Percentiles rank a stretch among this genome's conserved stretches.
These are phyloP conservation scores for Pocillopora damicornis DNA, from an alignment of 64 coral and sea anemone genomes.

Conservation along the genomic window DNA sequence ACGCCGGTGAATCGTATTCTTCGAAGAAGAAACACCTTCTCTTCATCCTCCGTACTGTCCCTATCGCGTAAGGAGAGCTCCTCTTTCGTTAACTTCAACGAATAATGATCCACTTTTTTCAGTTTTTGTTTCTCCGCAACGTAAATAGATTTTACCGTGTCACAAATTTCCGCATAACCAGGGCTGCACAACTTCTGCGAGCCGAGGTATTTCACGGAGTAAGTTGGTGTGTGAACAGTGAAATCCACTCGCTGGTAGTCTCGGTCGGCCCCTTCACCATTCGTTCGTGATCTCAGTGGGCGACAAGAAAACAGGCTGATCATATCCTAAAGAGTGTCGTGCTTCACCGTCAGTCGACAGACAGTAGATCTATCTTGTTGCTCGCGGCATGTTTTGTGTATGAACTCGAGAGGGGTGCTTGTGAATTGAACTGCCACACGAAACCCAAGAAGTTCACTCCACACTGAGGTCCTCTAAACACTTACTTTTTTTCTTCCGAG, in stretches of 20 bases:
- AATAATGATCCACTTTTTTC: slow-evolving; percentile 75
- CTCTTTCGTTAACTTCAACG: slow-evolving; percentile 78
- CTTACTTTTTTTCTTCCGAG: slow-evolving; percentile 13
- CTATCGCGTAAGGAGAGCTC: slow-evolving; percentile 76
- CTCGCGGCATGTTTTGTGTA: slow-evolving; percentile 11
- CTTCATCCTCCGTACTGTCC: slow-evolving; percentile 87
- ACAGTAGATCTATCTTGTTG: slow-evolving; percentile 13
- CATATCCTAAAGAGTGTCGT: slow-evolving; percentile 52
- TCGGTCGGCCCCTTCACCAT: slow-evolving; percentile 44
- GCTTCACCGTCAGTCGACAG: neutral
- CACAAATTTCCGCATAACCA: slow-evolving; percentile 75
- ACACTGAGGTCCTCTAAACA: neutral
- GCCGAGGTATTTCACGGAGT: slow-evolving; percentile 82
- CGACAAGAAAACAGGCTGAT: slow-evolving; percentile 76
- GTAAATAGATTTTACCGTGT: slow-evolving; percentile 85
- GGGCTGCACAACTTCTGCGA: slow-evolving; percentile 70
- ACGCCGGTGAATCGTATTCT: slow-evolving; percentile 82
- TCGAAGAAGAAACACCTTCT: slow-evolving; percentile 59
- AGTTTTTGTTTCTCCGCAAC: slow-evolving; percentile 34
- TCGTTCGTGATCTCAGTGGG: slow-evolving; percentile 56
- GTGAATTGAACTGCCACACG: neutral
- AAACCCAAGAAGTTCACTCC: neutral
- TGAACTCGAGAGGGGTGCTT: slow-evolving; percentile 9
- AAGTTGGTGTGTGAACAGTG: slow-evolving; percentile 74
- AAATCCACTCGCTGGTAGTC: slow-evolving; percentile 85